phyloP scores from a whole-genome alignment of 2,797 vertebrate species.

The Odontamblyopus rebecca region DNA sequence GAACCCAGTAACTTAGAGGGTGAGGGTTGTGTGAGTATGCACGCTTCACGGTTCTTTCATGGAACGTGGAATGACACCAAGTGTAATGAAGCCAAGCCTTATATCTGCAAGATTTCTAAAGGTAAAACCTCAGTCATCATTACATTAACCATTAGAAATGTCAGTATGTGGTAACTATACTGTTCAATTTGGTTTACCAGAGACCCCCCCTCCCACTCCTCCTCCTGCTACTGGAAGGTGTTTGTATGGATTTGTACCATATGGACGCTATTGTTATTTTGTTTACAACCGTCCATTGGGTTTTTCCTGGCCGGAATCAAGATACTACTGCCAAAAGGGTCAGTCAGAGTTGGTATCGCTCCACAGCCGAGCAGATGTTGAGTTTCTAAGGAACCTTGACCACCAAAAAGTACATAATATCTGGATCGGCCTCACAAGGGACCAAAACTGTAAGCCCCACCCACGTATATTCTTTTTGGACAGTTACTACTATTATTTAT shows the following conservation, averaged over 20 bases:
- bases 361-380: conserved; percentile 76
- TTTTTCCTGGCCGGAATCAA: conserved; percentile 73
- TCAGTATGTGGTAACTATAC: not conserved
- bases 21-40: conserved; percentile 81
- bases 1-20: conserved; percentile 71
- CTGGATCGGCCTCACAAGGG: conserved; percentile 80
- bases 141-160: not conserved
- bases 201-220: conserved; percentile 69
- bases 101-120: conserved; percentile 78
- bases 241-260: conserved; percentile 32
- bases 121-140: conserved; percentile 50
- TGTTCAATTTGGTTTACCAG: conserved; percentile 45
- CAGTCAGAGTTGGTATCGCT: conserved; percentile 70
- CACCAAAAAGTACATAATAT: conserved; percentile 70
- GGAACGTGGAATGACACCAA: conserved; percentile 83
- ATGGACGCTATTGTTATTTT: conserved; percentile 72
- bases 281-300: conserved; percentile 61
- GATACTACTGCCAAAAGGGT: conserved; percentile 59
- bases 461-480: not conserved
- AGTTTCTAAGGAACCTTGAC: conserved; percentile 75
- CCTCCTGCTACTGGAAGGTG: conserved; percentile 72
- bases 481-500: not conserved
- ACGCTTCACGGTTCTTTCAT: conserved; percentile 50
- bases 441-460: conserved; percentile 67
- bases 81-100: conserved; percentile 69